Conservation (phyloP, 2,113 vertebrate genomes). For the Sander vitreus region DNA sequence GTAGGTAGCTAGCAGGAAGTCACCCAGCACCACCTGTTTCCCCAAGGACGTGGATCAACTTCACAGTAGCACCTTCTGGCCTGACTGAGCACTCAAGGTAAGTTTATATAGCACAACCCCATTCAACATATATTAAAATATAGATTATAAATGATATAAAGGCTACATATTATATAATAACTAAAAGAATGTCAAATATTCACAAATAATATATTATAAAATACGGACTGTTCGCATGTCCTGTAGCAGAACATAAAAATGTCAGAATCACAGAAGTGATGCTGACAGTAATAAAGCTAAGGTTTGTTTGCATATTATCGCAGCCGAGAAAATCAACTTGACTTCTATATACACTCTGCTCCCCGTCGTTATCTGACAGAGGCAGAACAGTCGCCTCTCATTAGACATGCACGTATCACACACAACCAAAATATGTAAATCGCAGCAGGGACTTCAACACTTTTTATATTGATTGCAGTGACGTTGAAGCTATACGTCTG, state of each 20-base stretch:
- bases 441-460: constrained; percentile 14
- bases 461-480: constrained; percentile 32
- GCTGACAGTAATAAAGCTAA: constrained; percentile 12
- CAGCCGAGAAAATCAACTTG: constrained; percentile 31
- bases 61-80: background rate
- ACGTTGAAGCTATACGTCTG: background rate
- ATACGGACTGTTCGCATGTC: no score
- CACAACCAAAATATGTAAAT: constrained; percentile 19
- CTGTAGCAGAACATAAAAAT: background rate
- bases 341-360: constrained; percentile 40
- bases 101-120: background rate
- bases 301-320: constrained; percentile 26
- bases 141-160: no score
- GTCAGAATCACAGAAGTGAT: background rate
- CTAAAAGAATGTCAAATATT: no score
- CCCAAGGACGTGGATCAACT: background rate
- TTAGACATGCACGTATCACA: constrained; percentile 52
- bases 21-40: background rate
- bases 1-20: background rate
- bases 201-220: no score
- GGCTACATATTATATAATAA: no score
- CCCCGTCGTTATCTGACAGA: constrained; percentile 30
- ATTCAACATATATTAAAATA: background rate
- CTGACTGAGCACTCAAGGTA: background rate
- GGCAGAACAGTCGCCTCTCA: constrained; percentile 47